Evolutionary conservation across 1,140 invertebrate species (phyloP).

Genomic region (Calephelis virginiensis): DNA sequence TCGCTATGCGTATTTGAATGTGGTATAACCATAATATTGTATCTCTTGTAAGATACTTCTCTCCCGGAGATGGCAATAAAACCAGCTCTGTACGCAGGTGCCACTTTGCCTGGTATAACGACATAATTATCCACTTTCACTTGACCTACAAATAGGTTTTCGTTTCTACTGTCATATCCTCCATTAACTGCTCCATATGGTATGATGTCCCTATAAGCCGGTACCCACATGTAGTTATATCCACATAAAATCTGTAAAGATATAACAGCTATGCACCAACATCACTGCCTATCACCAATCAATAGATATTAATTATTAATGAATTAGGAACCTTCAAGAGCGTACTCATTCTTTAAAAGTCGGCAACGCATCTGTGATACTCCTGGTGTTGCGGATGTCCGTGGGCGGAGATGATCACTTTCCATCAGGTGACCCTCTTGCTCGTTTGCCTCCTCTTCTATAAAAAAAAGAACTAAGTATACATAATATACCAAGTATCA

Average conservation of each 20-base stretch:
- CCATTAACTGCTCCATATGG: slow-evolving; percentile 37
- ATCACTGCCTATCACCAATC: too few relatives aligned
- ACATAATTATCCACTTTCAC: slow-evolving; percentile 81
- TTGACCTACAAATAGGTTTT: slow-evolving; percentile 84
- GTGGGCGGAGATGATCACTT: too few relatives aligned
- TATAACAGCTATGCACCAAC: background rate
- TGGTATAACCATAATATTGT: background rate
- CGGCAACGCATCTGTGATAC: too few relatives aligned
- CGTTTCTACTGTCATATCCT: slow-evolving; percentile 45
- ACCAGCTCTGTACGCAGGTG: slow-evolving; percentile 67
- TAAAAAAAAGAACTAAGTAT: too few relatives aligned
- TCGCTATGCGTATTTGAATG: background rate
- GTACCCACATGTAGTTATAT: slow-evolving; percentile 40
- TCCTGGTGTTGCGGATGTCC: too few relatives aligned
- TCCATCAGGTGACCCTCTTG: too few relatives aligned
- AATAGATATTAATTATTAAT: too few relatives aligned
- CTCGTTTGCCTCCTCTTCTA: too few relatives aligned
- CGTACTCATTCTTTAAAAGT: too few relatives aligned
- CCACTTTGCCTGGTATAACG: slow-evolving; percentile 86
- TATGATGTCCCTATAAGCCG: slow-evolving; percentile 28
- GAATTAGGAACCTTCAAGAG: too few relatives aligned
- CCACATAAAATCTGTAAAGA: slow-evolving; percentile 42
- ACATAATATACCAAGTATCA: too few relatives aligned
- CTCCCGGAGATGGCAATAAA: slow-evolving; percentile 78
- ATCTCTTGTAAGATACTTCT: background rate